Evolutionary conservation across 2,888 invertebrate species (phyloP), one percentile per base, ranked within the genome.

Genomic region (Noctua janthe): DNA sequence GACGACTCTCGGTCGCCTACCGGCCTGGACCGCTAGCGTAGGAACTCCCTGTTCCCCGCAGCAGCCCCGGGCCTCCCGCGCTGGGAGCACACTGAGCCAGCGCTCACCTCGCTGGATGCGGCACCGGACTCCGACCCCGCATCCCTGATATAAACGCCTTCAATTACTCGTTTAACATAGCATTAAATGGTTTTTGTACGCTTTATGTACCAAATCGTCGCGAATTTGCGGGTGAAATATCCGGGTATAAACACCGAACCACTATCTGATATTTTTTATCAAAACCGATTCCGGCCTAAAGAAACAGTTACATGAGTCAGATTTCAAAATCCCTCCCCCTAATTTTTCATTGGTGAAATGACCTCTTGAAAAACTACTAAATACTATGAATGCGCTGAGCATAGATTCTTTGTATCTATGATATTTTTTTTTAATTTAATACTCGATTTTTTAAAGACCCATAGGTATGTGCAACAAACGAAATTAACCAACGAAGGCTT

Each of bases 121-220:
- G n/a, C n/a, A n/a, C n/a, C n/a, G n/a, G n/a, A n/a, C n/a, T n/a
- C n/a, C n/a, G n/a, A n/a, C n/a, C n/a, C n/a, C n/a, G n/a, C n/a
- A n/a, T n/a, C n/a, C n/a, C n/a, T 56, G 3, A 13, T 67, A 29
- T 71, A 76, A 81, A 86, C 80, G 78, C 78, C 77, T 76, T 54
- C 74, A 80, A 81, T 89, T 81, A 83, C 59, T 73, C 73, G 62
- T 70, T 79, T 64, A 80, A 78, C 79, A 72, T 83, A 74, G 59
- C 49, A 74, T 82, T 82, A 79, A 70, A 74, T 69, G 56, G n/a
- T 87, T 88, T 83, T 88, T 80, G 66, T 71, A 39, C 67, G 23
- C 66, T 82, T 75, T 73, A 74, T 77, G 73, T 71, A 74, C 54
- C 43, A 49, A 85, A 74, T 47, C 66, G 35, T 71, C 69, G 67